Percentiles rank a stretch among this genome's conserved stretches.
These are phyloP conservation scores for Manis crassicaudata DNA, from an alignment of 2,797 vertebrate species.

Conservation along the genomic window DNA sequence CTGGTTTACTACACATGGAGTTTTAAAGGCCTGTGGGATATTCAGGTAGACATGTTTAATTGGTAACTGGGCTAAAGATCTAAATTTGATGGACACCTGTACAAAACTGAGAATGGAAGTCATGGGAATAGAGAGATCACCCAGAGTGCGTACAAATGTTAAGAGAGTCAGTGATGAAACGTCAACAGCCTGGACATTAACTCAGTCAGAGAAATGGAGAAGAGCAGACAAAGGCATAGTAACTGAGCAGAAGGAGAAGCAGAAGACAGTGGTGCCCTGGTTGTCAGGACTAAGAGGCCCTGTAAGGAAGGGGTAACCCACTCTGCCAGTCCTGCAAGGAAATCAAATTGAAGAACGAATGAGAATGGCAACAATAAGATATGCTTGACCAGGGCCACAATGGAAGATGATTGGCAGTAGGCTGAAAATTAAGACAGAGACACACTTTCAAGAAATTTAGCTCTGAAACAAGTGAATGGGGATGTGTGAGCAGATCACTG, in stretches of 20 bases:
- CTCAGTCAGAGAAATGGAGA: background rate
- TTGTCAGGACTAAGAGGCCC: background rate
- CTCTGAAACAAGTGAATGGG: background rate
- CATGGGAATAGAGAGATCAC: background rate
- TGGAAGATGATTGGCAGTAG: background rate
- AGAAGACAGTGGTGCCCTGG: rapidly evolving
- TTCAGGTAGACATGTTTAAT: background rate
- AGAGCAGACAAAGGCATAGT: background rate
- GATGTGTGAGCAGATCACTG: rapidly evolving
- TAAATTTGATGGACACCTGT: background rate
- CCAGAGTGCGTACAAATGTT: background rate
- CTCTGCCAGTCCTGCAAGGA: background rate
- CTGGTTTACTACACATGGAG: background rate
- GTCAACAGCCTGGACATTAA: background rate
- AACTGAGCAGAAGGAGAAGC: background rate
- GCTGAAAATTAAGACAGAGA: background rate
- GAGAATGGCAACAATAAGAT: background rate
- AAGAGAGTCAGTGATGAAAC: background rate
- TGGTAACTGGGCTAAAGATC: background rate
- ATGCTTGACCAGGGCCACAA: background rate
- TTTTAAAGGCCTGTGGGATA: background rate
- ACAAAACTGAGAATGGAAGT: background rate
- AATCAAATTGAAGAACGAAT: background rate
- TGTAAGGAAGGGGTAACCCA: background rate
- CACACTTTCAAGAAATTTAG: background rate